Evolutionary conservation across 35 echinoderm and acorn worm genomes (phyloP), one percentile per base, ranked within the genome.

Genomic region (Eucidaris tribuloides): DNA sequence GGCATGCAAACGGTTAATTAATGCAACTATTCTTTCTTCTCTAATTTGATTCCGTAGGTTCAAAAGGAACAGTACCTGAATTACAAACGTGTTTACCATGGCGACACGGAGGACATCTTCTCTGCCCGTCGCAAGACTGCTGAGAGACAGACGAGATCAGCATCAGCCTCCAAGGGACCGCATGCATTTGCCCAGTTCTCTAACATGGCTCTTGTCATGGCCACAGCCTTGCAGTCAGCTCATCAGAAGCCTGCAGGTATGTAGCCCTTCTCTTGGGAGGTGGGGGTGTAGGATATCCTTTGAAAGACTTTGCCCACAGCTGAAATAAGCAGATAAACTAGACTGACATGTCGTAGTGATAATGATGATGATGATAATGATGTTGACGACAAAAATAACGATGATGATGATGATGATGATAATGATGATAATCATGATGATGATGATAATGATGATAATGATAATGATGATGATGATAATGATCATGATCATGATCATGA

Each of bases 11-110:
- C n/a, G n/a, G n/a, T n/a, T n/a, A 30, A 85, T 52, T 35, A 74
- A 15, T 44, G 45, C 25, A 74, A 49, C 22, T 3, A 43, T 19
- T 68, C 3, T 5, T 30, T 66, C 28, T 74, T 5, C 13, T 81
- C 13, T 50, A 14, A 42, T 64, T 81, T n/a, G n/a, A n/a, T 42
- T 44, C 37, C 18, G 11, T 71, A 99, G 96, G 89, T 87, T 46
- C 96, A 99, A 58, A 99, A 93, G 44, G 96, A 99, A 35, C 96
- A 93, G 65, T 99, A 99, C 42, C 71, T 99, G 7, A 99, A 92
- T 32, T 99, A 93, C 52, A 84, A 91, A 29, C 52, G 90, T 71
- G 90, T 99, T 32, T 99, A 89, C 79, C 91, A 90, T 43, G 83
- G 78, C 15, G 96, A 99, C 32, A 80, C 61, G 0, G 68, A 90